Conservation (phyloP, 2,113 vertebrate species). For the Meriones unguiculatus region DNA sequence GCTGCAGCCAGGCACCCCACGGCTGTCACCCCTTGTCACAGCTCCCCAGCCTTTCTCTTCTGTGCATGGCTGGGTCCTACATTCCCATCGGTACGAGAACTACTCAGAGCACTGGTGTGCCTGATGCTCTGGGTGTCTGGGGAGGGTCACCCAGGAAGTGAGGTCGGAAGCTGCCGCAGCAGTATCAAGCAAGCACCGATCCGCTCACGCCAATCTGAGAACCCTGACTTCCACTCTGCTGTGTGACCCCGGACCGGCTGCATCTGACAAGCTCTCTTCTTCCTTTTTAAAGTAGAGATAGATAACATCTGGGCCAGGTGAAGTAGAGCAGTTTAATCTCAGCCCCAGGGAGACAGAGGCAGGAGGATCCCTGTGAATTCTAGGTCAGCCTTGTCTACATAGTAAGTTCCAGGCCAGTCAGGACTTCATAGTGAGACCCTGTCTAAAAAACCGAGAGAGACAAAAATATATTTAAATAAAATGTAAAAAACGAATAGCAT, state of each 20-base stretch:
- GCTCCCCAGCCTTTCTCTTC: not conserved
- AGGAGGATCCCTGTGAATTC: not conserved
- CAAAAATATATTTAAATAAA: not conserved
- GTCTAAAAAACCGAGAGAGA: not conserved
- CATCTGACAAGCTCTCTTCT: not conserved
- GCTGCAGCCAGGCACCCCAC: not conserved
- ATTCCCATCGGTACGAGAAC: fast-evolving
- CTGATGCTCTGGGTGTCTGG: not conserved
- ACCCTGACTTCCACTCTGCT: not conserved
- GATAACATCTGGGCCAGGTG: not conserved
- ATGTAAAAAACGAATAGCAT: not conserved
- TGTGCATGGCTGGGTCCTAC: no score
- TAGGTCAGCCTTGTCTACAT: not conserved
- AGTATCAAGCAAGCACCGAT: no score
- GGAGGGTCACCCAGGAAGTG: not conserved
- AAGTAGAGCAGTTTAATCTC: not conserved
- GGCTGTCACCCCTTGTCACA: not conserved
- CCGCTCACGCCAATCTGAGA: not conserved
- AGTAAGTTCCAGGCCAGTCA: not conserved
- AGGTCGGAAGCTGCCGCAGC: not conserved
- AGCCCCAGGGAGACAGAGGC: not conserved
- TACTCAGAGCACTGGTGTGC: not conserved
- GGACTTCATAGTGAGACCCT: not conserved
- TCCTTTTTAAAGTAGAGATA: not conserved
- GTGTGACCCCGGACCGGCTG: not conserved